phyloP scores from a whole-genome alignment of 2,888 invertebrate genomes.

The Troides aeacus region DNA sequence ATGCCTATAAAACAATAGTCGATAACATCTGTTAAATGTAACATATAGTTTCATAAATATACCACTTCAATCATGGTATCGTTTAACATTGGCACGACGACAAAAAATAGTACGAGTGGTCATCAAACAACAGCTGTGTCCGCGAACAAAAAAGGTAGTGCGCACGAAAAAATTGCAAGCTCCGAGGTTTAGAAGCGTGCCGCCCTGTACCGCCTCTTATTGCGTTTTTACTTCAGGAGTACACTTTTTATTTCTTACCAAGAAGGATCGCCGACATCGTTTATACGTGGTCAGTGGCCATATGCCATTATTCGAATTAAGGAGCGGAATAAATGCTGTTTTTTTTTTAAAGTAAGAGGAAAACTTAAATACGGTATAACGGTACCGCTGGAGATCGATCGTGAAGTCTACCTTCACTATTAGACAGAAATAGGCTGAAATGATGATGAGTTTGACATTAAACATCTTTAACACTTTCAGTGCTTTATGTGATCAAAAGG shows the following conservation, averaged over 20 bases:
- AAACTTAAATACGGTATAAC: too few relatives aligned
- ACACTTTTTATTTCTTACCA: constrained; percentile 53
- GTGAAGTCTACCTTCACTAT: too few relatives aligned
- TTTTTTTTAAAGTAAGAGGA: neutral
- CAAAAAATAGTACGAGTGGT: constrained; percentile 69
- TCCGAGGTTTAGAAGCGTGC: constrained; percentile 67
- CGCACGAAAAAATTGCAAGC: constrained; percentile 49
- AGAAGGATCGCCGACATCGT: constrained; percentile 38
- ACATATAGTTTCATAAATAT: constrained; percentile 39
- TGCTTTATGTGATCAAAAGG: too few relatives aligned
- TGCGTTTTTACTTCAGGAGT: constrained; percentile 54
- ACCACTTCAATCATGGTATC: constrained; percentile 64
- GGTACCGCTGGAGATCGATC: too few relatives aligned
- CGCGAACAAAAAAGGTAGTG: constrained; percentile 42
- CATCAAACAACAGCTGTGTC: constrained; percentile 72
- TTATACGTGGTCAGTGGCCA: constrained; percentile 50
- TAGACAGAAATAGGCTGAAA: too few relatives aligned
- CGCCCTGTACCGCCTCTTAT: constrained; percentile 64
- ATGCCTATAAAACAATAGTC: constrained; percentile 10
- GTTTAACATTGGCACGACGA: constrained; percentile 49
- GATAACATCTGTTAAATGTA: constrained; percentile 42
- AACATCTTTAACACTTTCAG: too few relatives aligned
- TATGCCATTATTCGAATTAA: constrained; percentile 42
- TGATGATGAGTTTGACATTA: too few relatives aligned
- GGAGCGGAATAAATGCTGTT: constrained; percentile 23